These are phyloP conservation scores for Eurytoma adleriae DNA, from an alignment of 2,888 invertebrate genomes.

Conservation along the genomic window DNA sequence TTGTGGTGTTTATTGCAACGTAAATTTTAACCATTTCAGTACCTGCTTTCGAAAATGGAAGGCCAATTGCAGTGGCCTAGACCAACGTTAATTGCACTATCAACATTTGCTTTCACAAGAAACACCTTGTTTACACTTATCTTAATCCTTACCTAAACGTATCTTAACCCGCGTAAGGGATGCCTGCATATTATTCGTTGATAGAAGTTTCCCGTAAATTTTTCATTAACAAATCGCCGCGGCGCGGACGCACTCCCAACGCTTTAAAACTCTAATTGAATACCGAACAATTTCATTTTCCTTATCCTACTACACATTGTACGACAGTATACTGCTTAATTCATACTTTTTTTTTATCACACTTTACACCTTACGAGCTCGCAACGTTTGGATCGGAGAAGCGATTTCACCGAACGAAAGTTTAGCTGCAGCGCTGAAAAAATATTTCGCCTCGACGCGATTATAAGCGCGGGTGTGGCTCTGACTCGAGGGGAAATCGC, in stretches of 20 bases:
- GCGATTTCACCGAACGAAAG: background rate
- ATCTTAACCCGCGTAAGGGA: background rate
- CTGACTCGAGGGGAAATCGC: background rate
- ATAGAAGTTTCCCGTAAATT: slow-evolving; percentile 19
- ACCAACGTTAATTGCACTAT: slow-evolving; percentile 39
- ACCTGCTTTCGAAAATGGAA: background rate
- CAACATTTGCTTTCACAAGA: slow-evolving; percentile 11
- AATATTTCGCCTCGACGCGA: too few species aligned
- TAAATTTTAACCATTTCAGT: background rate
- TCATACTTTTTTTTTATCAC: slow-evolving; percentile 22
- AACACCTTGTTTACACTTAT: background rate
- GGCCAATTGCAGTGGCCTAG: slow-evolving; percentile 8
- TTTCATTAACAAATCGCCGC: slow-evolving; percentile 14
- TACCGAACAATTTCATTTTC: slow-evolving; percentile 18
- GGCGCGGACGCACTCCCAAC: background rate
- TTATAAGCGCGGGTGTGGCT: background rate
- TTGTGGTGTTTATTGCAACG: background rate
- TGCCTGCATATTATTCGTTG: slow-evolving; percentile 30
- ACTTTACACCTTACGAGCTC: slow-evolving; percentile 15
- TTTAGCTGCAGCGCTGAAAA: background rate
- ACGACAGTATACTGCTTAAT: slow-evolving; percentile 22
- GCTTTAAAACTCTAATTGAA: slow-evolving; percentile 11
- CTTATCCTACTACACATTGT: slow-evolving; percentile 26
- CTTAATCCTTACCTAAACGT: background rate
- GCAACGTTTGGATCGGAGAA: background rate